Percentiles rank a stretch among this genome's conserved stretches.
Evolutionary conservation across 2,113 vertebrate genomes (phyloP).

Genomic region (Setophaga kirtlandii): DNA sequence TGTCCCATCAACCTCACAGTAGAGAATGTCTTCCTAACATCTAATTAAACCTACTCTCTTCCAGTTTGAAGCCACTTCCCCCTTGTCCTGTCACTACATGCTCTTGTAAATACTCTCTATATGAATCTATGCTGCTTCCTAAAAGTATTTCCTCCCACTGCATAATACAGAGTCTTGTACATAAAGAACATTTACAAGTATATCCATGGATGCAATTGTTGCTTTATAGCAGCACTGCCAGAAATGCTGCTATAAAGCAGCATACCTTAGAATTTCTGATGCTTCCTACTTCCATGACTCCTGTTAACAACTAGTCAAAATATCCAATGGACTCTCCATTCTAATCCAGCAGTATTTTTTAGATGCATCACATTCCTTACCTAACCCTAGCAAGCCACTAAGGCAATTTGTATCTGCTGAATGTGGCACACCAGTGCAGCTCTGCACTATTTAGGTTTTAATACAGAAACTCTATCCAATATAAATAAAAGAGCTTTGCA

Average conservation of each 20-base stretch:
- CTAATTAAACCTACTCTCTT: background rate
- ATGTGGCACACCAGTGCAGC: background rate
- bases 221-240: background rate
- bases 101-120: background rate
- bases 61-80: background rate
- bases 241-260: background rate
- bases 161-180: fast-evolving
- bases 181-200: background rate
- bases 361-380: background rate
- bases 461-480: background rate
- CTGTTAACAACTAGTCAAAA: background rate
- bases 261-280: background rate
- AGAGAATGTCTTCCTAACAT: background rate
- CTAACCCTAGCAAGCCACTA: background rate
- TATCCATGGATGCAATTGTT: background rate
- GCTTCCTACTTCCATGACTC: background rate
- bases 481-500: background rate
- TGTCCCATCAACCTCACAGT: background rate
- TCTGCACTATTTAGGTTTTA: background rate
- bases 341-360: background rate
- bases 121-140: background rate
- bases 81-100: background rate
- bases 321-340: background rate
- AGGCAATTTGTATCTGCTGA: background rate
- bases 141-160: background rate